These are phyloP conservation scores for Amblyjoppa proteus DNA, from an alignment of 2,888 invertebrate genomes.

Conservation along the genomic window DNA sequence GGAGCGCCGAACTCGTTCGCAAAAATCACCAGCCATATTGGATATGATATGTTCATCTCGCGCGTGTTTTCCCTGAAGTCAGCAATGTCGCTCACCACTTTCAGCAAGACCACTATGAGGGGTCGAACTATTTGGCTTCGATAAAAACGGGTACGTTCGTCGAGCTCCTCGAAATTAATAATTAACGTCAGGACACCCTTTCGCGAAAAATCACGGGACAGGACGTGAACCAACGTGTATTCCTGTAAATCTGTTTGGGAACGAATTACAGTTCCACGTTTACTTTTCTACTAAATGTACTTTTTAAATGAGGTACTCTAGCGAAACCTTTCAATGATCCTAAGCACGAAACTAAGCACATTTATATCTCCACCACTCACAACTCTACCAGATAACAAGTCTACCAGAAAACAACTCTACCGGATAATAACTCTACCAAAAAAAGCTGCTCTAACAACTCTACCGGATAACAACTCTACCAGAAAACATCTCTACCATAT, in stretches of 20 bases:
- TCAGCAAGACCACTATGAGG: slow-evolving; percentile 72
- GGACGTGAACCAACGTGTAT: slow-evolving; percentile 61
- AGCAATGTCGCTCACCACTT: slow-evolving; percentile 56
- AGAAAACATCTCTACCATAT: too few species aligned
- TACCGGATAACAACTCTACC: too few species aligned
- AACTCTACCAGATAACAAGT: too few species aligned
- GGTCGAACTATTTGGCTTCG: slow-evolving; percentile 66
- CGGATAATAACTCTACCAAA: too few species aligned
- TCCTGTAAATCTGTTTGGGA: slow-evolving; percentile 41
- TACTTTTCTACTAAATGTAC: background rate
- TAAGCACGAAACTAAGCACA: background rate
- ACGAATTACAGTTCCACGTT: background rate
- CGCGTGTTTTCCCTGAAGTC: slow-evolving; percentile 68
- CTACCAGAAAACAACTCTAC: too few species aligned
- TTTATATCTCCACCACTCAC: too few species aligned
- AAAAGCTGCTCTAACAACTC: too few species aligned
- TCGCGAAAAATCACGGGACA: slow-evolving; percentile 71
- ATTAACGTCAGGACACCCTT: slow-evolving; percentile 61
- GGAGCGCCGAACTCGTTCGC: slow-evolving; percentile 49
- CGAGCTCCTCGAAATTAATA: slow-evolving; percentile 58
- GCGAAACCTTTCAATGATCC: background rate
- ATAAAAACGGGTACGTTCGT: slow-evolving; percentile 44
- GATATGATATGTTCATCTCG: slow-evolving; percentile 64
- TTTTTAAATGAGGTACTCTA: background rate
- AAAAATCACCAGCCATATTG: slow-evolving; percentile 77